Conservation (phyloP, 2,797 vertebrate genomes). For the Thunnus albacares region DNA sequence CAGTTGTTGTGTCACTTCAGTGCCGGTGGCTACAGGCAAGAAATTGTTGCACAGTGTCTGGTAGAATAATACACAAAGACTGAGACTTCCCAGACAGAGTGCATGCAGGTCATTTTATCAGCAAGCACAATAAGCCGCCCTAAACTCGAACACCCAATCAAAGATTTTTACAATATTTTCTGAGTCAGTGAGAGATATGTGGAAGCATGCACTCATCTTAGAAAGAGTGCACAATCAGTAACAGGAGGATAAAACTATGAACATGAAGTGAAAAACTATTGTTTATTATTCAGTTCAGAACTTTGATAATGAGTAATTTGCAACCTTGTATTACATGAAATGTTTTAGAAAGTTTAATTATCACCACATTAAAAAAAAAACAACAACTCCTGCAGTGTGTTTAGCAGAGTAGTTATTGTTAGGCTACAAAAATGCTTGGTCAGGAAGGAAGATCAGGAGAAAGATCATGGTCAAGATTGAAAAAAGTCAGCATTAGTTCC, state of each 20-base stretch:
- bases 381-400: not conserved
- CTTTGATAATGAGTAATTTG: not conserved
- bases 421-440: too few species aligned
- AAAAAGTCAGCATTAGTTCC: too few species aligned
- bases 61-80: not conserved
- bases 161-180: not conserved
- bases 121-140: slow-evolving; percentile 4
- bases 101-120: not conserved
- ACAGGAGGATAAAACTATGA: not conserved
- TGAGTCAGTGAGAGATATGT: not conserved
- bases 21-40: not conserved
- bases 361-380: not conserved
- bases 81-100: not conserved
- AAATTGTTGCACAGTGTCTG: not conserved
- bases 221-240: not conserved
- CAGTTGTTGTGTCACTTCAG: slow-evolving; percentile 8
- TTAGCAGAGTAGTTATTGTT: too few species aligned
- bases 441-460: too few species aligned
- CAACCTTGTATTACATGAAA: not conserved
- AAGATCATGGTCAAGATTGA: too few species aligned
- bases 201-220: not conserved
- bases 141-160: not conserved
- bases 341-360: not conserved
- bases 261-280: not conserved
- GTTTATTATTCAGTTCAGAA: not conserved